Evolutionary conservation across 2,888 invertebrate genomes (phyloP).

Genomic region (Netelia melanura): DNA sequence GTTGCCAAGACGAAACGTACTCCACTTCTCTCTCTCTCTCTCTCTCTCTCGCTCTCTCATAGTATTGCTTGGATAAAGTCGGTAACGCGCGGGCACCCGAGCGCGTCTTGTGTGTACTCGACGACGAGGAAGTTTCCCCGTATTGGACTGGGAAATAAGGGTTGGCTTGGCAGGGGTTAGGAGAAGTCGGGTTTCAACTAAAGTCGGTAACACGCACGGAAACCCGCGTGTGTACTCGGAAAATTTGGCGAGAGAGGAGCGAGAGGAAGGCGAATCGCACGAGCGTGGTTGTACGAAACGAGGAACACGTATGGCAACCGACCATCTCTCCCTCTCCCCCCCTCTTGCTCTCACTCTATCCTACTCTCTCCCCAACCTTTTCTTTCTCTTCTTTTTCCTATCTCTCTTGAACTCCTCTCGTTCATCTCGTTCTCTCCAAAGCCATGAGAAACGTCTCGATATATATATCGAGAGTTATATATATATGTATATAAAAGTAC

Average conservation of each 20-base stretch:
- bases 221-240: conserved; percentile 39
- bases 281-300: conserved; percentile 40
- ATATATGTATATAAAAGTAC: conserved; percentile 18
- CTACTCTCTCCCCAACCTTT: not conserved
- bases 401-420: conserved; percentile 23
- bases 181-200: conserved; percentile 22
- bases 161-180: not conserved
- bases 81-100: conserved; percentile 42
- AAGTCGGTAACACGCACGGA: conserved; percentile 49
- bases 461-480: not conserved
- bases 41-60: not conserved
- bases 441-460: conserved; percentile 25
- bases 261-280: conserved; percentile 41
- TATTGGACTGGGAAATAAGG: conserved; percentile 39
- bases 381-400: conserved; percentile 12
- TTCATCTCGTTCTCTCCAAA: conserved; percentile 29
- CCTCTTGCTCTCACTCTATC: not conserved
- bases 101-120: conserved; percentile 43
- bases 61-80: conserved; percentile 47
- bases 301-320: not conserved
- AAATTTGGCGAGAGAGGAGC: conserved; percentile 44
- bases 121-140: conserved; percentile 45
- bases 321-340: not conserved
- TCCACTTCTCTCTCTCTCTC: conserved; percentile 4
- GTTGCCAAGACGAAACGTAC: conserved; percentile 42